Evolutionary conservation across 1,140 invertebrate species (phyloP), one percentile per base, ranked within the genome.

Genomic region (Coptotermes formosanus): DNA sequence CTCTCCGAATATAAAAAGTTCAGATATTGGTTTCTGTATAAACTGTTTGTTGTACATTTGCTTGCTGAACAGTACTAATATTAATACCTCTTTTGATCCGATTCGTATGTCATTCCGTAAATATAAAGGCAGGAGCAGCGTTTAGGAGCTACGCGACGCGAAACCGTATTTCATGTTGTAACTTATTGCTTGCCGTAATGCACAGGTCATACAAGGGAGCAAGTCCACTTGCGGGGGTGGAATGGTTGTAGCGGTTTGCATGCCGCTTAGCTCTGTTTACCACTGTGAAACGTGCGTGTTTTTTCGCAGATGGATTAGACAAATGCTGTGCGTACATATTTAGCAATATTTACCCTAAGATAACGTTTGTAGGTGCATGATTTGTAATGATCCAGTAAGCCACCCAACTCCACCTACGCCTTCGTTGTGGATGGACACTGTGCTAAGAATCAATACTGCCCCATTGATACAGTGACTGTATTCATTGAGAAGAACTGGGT

Each of bases 151-250:
- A 11, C 19, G 19, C 16, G 19, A 25, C 59, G 19, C 4, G 7
- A 64, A 64, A 69, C 12, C 3, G 23, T 69, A 55, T 55, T 9
- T 2, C 19, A 16, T 19, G 2, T 2, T 14, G 52, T 12, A 55
- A 55, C 2, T 55, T 19, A 55, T 8, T 55, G 11, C 19, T 12
- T 1, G 19, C 19, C 16, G 19, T 16, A 55, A 1, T 55, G 19
- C 19, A 21, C 52, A 4, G 14, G 16, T 30, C n/a, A 30, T 14
- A 30, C 16, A 30, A n/a, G 16, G 25, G 64, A 75, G n/a, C 64
- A 75, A 69, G 64, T 75, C 64, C 64, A 75, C n/a, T 75, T 75
- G 64, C 30, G n/a, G 64, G 64, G 64, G 64, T 75, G 64, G 7
- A 30, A 6, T n/a, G n/a, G 25, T 25, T 11, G 64, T n/a, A 30